phyloP scores from a whole-genome alignment of 2,113 vertebrate genomes.

The Sterna hirundo region DNA sequence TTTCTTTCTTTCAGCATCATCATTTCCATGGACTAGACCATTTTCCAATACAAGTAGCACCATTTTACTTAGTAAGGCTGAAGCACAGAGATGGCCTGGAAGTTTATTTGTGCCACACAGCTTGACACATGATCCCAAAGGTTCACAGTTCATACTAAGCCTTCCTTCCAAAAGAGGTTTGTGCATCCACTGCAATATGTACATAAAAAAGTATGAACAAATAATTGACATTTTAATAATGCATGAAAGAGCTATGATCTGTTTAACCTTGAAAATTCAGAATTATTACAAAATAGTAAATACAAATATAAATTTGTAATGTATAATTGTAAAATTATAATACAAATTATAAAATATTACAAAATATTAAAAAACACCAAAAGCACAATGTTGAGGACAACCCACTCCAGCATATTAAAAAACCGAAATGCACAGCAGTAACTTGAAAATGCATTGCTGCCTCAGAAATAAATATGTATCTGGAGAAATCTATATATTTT shows the following conservation, averaged over 20 bases:
- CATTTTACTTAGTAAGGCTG: conserved; percentile 85
- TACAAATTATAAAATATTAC: background rate
- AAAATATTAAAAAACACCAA: background rate
- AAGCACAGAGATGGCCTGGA: conserved; percentile 86
- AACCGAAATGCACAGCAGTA: background rate
- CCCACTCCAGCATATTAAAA: background rate
- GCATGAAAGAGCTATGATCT: background rate
- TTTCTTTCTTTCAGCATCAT: conserved; percentile 49
- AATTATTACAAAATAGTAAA: background rate
- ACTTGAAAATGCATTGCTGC: background rate
- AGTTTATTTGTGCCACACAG: conserved; percentile 69
- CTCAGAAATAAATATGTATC: background rate
- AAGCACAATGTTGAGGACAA: background rate
- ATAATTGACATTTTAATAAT: background rate
- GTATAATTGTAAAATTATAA: too few species aligned
- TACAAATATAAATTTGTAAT: too few species aligned
- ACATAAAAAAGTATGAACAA: background rate
- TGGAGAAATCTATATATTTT: background rate
- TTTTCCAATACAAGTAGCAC: conserved; percentile 64
- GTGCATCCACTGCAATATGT: conserved; percentile 84
- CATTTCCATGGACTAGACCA: conserved; percentile 39
- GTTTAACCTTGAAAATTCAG: background rate
- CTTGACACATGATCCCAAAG: conserved; percentile 71
- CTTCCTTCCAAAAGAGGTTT: conserved; percentile 83
- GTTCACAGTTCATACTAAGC: conserved; percentile 80